Evolutionary conservation across 2,113 vertebrate genomes (phyloP).

Genomic region (Aegithalos caudatus): DNA sequence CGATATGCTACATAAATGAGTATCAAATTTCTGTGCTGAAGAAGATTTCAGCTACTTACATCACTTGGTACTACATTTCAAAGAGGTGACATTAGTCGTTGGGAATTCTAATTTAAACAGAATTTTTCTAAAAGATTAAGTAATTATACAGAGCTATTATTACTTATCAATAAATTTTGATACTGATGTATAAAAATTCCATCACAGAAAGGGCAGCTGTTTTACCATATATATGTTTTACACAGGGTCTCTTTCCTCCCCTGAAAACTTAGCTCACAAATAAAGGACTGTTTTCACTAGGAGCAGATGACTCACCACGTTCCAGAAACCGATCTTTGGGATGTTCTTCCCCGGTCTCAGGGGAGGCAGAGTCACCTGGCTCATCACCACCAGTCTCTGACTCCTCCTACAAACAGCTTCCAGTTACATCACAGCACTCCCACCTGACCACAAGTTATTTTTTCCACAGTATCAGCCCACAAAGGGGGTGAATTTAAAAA

Average conservation of each 20-base stretch:
- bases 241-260: background rate
- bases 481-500: background rate
- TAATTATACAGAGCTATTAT: background rate
- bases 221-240: background rate
- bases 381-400: background rate
- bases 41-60: background rate
- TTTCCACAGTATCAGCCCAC: background rate
- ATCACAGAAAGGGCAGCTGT: background rate
- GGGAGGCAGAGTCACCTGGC: background rate
- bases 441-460: accelerated
- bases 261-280: background rate
- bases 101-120: background rate
- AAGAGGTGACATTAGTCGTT: background rate
- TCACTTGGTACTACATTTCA: background rate
- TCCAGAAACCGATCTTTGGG: background rate
- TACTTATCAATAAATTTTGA: background rate
- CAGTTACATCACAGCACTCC: background rate
- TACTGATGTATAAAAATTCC: background rate
- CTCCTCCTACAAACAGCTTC: background rate
- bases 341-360: background rate
- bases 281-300: background rate
- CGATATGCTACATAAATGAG: background rate
- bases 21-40: background rate
- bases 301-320: background rate
- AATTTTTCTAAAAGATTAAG: background rate